These are phyloP conservation scores for Polydesmus complanatus DNA, from an alignment of 2,888 invertebrate genomes.

Conservation along the genomic window DNA sequence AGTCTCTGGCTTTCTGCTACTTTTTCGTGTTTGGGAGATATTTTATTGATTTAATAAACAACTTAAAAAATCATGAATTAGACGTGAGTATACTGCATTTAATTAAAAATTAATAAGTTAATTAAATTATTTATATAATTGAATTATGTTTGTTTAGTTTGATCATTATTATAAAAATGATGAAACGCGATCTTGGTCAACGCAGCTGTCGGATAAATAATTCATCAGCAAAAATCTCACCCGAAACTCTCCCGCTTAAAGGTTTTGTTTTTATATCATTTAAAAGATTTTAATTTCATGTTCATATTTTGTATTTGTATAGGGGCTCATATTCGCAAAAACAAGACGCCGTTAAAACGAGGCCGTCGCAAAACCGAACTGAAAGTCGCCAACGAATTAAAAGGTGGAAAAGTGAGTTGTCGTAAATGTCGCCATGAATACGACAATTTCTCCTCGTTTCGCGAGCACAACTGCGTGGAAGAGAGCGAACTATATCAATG, in stretches of 20 bases:
- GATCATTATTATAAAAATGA: neutral
- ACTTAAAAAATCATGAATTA: neutral
- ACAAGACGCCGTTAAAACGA: neutral
- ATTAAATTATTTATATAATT: neutral
- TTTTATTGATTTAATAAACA: too few species aligned
- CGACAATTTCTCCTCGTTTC: neutral
- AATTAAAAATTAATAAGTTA: neutral
- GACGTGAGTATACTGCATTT: too few species aligned
- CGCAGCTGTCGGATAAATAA: neutral
- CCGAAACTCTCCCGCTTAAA: neutral
- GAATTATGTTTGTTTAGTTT: neutral
- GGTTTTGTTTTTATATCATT: too few species aligned
- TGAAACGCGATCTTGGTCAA: neutral
- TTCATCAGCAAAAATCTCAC: neutral
- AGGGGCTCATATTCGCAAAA: neutral
- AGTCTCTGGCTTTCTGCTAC: too few species aligned
- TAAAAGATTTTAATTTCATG: too few species aligned
- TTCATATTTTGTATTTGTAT: too few species aligned
- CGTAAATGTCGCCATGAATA: slow-evolving; percentile 7
- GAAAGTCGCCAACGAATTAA: neutral
- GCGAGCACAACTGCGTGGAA: neutral
- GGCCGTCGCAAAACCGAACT: neutral
- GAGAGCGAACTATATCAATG: neutral
- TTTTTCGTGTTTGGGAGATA: too few species aligned
- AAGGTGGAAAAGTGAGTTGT: neutral